These are phyloP conservation scores for Campoletis raptor DNA, from an alignment of 2,888 invertebrate genomes.

Conservation along the genomic window DNA sequence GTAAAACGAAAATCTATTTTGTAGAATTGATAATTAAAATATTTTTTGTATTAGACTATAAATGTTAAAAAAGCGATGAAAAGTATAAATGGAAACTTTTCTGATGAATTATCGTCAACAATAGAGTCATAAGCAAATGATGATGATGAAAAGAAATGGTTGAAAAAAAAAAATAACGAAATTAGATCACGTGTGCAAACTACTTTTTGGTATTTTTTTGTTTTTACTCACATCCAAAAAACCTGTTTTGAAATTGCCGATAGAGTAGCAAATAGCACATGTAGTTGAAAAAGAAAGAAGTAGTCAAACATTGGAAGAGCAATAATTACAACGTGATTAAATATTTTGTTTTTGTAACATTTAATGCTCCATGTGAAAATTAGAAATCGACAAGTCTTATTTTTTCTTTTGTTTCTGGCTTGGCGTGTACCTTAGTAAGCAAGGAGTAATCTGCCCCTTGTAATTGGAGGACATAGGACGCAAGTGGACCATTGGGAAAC, in stretches of 20 bases:
- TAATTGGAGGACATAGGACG: conserved; percentile 93
- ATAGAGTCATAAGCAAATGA: not conserved
- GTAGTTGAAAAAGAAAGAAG: conserved; percentile 24
- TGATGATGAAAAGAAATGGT: not conserved
- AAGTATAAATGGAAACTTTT: not conserved
- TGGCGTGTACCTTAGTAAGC: conserved; percentile 88
- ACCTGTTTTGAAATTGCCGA: conserved; percentile 34
- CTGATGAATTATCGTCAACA: not conserved
- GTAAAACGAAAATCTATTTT: not conserved
- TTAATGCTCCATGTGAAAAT: not conserved
- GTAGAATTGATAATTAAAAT: not conserved
- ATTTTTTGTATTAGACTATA: not conserved
- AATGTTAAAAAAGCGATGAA: not conserved
- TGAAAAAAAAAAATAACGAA: conserved; percentile 11
- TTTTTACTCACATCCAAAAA: conserved; percentile 3
- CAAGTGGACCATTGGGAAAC: conserved; percentile 94
- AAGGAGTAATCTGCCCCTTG: conserved; percentile 86
- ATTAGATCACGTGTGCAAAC: conserved; percentile 12
- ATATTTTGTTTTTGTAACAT: conserved; percentile 3
- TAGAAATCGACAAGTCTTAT: not conserved
- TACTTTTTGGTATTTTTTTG: not conserved
- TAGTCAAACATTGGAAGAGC: conserved; percentile 11
- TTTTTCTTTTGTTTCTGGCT: conserved; percentile 76
- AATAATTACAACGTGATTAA: conserved; percentile 12
- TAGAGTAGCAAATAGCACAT: conserved; percentile 30